A percentile compares a stretch with the other conserved stretches of the same genome.
Conservation (phyloP, 2,113 vertebrate genomes). For the Carassius carassius region DNA sequence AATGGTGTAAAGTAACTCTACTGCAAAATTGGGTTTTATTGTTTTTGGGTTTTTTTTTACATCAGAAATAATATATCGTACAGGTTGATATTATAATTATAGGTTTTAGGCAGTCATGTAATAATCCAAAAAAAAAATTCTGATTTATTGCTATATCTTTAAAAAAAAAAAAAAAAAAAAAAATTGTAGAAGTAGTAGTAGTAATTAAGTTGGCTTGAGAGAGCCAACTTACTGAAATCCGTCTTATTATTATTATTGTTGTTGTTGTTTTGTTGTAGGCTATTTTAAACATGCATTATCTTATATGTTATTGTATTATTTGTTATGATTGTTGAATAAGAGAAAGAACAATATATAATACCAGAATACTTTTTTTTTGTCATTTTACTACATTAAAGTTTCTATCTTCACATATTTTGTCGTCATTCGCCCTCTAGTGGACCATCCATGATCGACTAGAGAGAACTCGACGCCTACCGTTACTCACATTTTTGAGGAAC, state of each 20-base stretch:
- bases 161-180: too few species aligned
- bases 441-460: not conserved
- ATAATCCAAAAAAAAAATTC: too few species aligned
- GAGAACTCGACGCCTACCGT: not conserved
- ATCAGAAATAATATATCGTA: not conserved
- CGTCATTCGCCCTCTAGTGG: slow-evolving; percentile 5
- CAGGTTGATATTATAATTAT: too few species aligned
- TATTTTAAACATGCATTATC: not conserved
- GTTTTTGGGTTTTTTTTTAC: not conserved
- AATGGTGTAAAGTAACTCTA: too few species aligned
- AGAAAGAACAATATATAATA: not conserved
- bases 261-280: too few species aligned
- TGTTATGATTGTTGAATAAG: not conserved
- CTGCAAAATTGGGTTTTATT: too few species aligned
- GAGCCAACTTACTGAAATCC: too few species aligned
- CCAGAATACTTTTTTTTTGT: not conserved
- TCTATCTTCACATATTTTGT: not conserved
- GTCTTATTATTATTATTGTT: too few species aligned
- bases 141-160: too few species aligned
- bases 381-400: not conserved
- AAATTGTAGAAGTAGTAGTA: too few species aligned
- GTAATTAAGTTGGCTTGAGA: too few species aligned
- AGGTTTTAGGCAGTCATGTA: not conserved
- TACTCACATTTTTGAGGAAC: not conserved
- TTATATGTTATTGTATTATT: not conserved